Evolutionary conservation across 2,888 invertebrate species (phyloP), one percentile per base, ranked within the genome.

Genomic region (Rhyacophila evoluta): DNA sequence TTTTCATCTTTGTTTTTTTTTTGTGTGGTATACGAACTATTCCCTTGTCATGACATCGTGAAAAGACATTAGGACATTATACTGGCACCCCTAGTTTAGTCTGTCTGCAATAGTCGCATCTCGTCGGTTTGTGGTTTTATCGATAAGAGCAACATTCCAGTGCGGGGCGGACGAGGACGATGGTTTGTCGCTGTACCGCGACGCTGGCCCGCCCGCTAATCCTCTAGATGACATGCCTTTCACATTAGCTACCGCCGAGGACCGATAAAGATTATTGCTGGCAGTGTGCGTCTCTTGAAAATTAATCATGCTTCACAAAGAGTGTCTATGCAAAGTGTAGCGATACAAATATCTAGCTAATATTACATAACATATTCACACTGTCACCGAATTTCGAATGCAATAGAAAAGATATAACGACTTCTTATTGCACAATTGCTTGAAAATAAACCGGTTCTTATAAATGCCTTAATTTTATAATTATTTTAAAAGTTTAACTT

Each of bases 121-220:
- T 79, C 69, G 70, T 67, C 70, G 75, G 29, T 37, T 27, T 36
- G 55, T 55, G 78, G 67, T 41, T 74, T 41, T 69, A 29, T 36
- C 73, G 82, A 82, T 82, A 82, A 82, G 82, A 74, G 77, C 79
- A 29, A 69, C 82, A 82, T 82, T 82, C 82, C 72, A 55, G 55
- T 55, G 15, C 19, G 10, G 55, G 55, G 55, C 19, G 19, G 25
- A 55, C 55, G 55, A 33, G 29, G 29, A 19, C 25, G 55, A 25
- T 19, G 25, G 25, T 19, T 15, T 55, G 10, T 55, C 55, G 55
- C 55, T 19, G 55, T 55, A 19, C 15, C 39, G 55, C 55, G 8
- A 19, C 15, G 55, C 19, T 10, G 55, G 55, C 55, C 55, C 55
- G 55, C 55, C 77, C 72, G 72, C 82, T 82, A 82, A 82, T 82